Evolutionary conservation across 2,888 invertebrate genomes (phyloP).

Genomic region (Oscheius myriophilus): DNA sequence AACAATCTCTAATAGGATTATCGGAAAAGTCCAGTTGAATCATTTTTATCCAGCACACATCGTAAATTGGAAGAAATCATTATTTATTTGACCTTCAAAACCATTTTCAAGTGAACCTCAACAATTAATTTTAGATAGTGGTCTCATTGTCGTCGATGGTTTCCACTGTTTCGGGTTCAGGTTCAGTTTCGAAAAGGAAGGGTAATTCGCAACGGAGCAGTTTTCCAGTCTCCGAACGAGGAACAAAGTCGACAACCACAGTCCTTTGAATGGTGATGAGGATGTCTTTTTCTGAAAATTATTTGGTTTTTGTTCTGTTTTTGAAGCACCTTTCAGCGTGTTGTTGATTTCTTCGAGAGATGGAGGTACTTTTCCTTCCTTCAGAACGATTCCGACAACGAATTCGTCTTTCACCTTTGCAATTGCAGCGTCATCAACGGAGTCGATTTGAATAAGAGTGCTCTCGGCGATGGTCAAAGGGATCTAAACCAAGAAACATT

Average conservation of each 20-base stretch:
- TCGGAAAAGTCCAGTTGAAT: neutral
- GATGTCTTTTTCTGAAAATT: slow-evolving; percentile 33
- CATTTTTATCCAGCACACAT: too few relatives aligned
- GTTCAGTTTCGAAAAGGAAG: slow-evolving; percentile 31
- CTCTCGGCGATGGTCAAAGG: slow-evolving; percentile 35
- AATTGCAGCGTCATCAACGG: slow-evolving; percentile 38
- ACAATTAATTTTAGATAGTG: too few relatives aligned
- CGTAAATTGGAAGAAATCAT: too few relatives aligned
- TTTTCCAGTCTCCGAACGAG: slow-evolving; percentile 46
- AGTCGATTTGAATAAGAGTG: slow-evolving; percentile 28
- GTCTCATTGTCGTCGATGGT: neutral
- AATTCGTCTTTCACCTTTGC: slow-evolving; percentile 31
- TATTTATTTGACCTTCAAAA: too few relatives aligned
- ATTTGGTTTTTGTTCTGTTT: neutral
- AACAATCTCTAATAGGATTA: neutral
- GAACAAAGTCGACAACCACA: slow-evolving; percentile 42
- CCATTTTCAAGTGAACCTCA: neutral
- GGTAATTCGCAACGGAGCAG: slow-evolving; percentile 36
- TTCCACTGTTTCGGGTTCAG: neutral
- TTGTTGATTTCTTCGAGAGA: slow-evolving; percentile 31
- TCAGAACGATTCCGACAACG: slow-evolving; percentile 36
- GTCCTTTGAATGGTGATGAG: slow-evolving; percentile 33
- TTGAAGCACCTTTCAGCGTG: slow-evolving; percentile 34
- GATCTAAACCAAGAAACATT: too few relatives aligned
- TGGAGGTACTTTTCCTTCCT: slow-evolving; percentile 31